Conservation (phyloP, 2,888 invertebrate species). For the Psococerastis gibbosa region DNA sequence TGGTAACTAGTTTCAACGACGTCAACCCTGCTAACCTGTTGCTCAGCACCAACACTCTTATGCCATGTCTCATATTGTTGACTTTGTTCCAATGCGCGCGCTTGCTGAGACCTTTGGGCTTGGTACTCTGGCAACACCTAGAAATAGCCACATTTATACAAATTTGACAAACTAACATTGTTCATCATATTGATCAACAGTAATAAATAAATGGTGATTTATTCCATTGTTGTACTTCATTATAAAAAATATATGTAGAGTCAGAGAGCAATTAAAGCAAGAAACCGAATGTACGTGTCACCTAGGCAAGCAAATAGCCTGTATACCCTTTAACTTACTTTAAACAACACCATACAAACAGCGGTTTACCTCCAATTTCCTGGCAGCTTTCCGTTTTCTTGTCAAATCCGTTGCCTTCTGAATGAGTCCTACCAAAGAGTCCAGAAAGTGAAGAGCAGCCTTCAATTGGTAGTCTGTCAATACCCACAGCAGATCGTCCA, state of each 20-base stretch:
- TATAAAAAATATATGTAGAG: too few relatives aligned
- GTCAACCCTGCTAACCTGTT: constrained; percentile 74
- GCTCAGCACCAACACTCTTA: constrained; percentile 24
- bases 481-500: constrained; percentile 95
- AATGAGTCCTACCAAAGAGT: constrained; percentile 64
- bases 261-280: too few relatives aligned
- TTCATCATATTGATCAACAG: too few relatives aligned
- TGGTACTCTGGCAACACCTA: constrained; percentile 53
- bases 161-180: too few relatives aligned
- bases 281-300: too few relatives aligned
- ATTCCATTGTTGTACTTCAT: too few relatives aligned
- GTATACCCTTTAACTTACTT: too few relatives aligned
- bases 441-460: constrained; percentile 77
- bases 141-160: constrained; percentile 12
- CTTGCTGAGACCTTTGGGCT: constrained; percentile 45
- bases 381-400: constrained; percentile 61
- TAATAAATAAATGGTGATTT: too few relatives aligned
- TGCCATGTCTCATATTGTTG: constrained; percentile 21
- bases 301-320: too few relatives aligned
- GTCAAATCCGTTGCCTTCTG: constrained; percentile 62
- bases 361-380: constrained; percentile 63
- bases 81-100: constrained; percentile 24
- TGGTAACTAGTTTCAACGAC: constrained; percentile 98
- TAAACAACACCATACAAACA: not conserved
- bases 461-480: constrained; percentile 89